phyloP scores from a whole-genome alignment of 2,888 invertebrate genomes.

The Listrodromus nycthemerus region DNA sequence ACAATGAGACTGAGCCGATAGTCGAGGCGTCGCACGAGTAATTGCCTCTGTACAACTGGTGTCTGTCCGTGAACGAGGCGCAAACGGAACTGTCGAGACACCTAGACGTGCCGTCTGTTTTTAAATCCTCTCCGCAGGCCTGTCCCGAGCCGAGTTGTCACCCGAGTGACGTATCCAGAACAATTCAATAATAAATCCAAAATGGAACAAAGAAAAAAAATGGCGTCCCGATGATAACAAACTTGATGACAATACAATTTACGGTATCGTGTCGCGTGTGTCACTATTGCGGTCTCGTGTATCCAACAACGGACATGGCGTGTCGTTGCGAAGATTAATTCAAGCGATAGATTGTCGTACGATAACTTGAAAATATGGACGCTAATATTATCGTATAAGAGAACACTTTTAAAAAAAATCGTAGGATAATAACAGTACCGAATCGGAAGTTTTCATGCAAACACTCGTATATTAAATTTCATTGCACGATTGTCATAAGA shows the following conservation, averaged over 20 bases:
- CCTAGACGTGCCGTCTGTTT: slow-evolving; percentile 2
- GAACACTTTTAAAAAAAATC: no score
- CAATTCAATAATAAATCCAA: not conserved
- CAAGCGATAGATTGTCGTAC: not conserved
- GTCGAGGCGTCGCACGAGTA: not conserved
- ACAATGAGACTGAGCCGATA: slow-evolving; percentile 10
- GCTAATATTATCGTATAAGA: no score
- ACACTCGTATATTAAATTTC: no score
- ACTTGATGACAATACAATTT: not conserved
- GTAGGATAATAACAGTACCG: no score
- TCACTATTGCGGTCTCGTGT: not conserved
- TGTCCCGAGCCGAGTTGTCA: not conserved
- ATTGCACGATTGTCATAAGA: no score
- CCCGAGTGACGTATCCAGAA: slow-evolving; percentile 7
- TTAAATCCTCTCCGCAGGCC: slow-evolving; percentile 34
- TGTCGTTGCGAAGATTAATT: not conserved
- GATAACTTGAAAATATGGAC: not conserved
- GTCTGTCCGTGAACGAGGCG: slow-evolving; percentile 11
- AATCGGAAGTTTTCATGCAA: no score
- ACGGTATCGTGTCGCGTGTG: not conserved
- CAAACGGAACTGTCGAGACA: slow-evolving; percentile 29
- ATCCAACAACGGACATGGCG: not conserved
- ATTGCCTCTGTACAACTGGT: not conserved
- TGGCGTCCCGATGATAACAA: not conserved
- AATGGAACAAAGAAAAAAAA: no score